Base-by-base conservation (phyloP, 2,113 vertebrate genomes). In the Oreocharis arfaki region DNA sequence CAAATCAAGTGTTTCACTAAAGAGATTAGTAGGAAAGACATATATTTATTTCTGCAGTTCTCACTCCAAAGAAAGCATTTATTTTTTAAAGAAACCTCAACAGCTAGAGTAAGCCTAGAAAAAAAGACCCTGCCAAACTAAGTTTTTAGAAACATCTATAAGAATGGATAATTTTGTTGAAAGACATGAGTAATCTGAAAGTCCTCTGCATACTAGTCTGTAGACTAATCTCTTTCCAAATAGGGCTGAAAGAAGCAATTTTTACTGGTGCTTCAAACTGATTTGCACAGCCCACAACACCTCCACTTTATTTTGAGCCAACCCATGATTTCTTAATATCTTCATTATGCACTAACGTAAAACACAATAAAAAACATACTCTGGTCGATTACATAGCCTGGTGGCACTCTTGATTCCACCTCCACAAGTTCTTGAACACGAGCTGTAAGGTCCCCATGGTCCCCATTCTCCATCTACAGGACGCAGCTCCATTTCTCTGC, bases 401-500 rank as follows among this genome's bases (percentile, higher is more conserved):
- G 77, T 87, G 61, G 97, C 97, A 94, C 98, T 99, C 96, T 98
- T 98, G 84, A 99, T 99, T 94, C 99, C 99, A 94, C 99, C 99
- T 78, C 99, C 99, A 97, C 99, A 99, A 47, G 98, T 99, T 94
- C 99, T 98, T 82, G 99, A 99, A 95, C 99, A 99, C 9, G 96
- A 97, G 68, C 98, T 99, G 70, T 99, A 99, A 28, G 99, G 98
- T 37, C 98, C 99, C 99, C 99, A 99, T 0, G 98, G 97, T 76
- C 99, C 99, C 99, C 99, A 99, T 73, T 99, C 98, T 83, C 99
- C 99, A 79, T 99, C 98, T 46, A 99, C 98, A n/a, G 98, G 98
- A 93, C 97, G 98, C 21, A 93, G 89, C 96, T 99, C 98, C 97
- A 98, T 96, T 95, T 99, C 98, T 96, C 98, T 99, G 96, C 98